Evolutionary conservation across 2,797 vertebrate species (phyloP), one percentile per base, ranked within the genome.

Genomic region (Enteromius unitaeniatus): DNA sequence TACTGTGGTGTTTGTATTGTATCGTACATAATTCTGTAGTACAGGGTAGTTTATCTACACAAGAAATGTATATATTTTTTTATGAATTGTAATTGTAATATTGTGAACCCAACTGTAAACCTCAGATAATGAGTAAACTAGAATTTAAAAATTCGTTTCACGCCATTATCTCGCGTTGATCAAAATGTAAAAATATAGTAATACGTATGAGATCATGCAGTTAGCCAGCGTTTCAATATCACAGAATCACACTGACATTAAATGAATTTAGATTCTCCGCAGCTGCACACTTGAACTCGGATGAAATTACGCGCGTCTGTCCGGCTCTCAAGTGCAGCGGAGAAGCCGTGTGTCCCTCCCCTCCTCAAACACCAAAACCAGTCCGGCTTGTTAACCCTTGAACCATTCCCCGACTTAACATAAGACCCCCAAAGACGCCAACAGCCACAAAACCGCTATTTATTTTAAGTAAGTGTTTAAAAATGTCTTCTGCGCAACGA

Each of bases 241-340:
- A 15, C 34, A 26, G 13, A 26, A 17, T 58, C 0, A 58, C 26
- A 58, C 21, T 58, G n/a, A 10, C n/a, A 37, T 26, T 8, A 60
- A 6, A 60, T 40, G 21, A 60, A 42, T 76, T 17, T 76, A 3
- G 31, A 26, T n/a, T 60, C 53, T 23, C 15, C 5, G n/a, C 31
- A 64, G 42, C 68, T 87, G 87, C 90, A 31, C 55, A 34, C 88
- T 70, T 73, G 14, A 51, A 55, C 68, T n/a, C 45, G 19, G 40
- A 75, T 93, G 89, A 93, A 90, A 92, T 88, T 23, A 67, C 72
- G 53, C 14, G 81, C 37, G 78, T 45, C 23, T 82, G n/a, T 68
- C 69, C 64, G 53, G 49, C 81, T 23, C 60, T 78, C 28, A 82
- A 88, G 87, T 83, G 90, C 84, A 79, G 67, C 73, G 37, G 55